Evolutionary conservation across 2,113 vertebrate genomes (phyloP).

Genomic region (Candoia aspera): DNA sequence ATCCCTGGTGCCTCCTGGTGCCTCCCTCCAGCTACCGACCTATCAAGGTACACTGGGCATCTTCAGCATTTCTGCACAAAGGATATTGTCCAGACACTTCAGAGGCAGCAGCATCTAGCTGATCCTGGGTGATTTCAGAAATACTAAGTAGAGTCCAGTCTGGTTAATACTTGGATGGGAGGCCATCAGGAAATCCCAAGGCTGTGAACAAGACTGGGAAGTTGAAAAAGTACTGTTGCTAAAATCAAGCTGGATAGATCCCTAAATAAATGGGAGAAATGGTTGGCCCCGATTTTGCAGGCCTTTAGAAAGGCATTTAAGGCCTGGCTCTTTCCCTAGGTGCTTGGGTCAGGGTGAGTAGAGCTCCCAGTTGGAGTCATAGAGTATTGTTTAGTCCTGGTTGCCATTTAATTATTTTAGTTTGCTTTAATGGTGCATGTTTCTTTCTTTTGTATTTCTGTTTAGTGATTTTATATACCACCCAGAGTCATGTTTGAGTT

Average conservation of each 20-base stretch:
- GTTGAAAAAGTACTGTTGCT: neutral
- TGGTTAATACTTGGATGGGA: neutral
- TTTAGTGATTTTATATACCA: neutral
- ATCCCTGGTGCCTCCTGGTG: conserved; percentile 28
- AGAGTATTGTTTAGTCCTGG: neutral
- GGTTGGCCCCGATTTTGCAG: neutral
- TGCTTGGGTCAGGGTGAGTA: neutral
- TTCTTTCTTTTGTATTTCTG: neutral
- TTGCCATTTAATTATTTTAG: neutral
- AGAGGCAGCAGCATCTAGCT: neutral
- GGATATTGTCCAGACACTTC: neutral
- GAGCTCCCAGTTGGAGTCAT: neutral
- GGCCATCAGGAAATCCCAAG: neutral
- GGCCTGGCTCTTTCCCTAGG: neutral
- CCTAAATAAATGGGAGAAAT: neutral
- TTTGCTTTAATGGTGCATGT: neutral
- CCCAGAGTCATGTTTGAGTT: neutral
- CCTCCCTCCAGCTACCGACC: conserved; percentile 36
- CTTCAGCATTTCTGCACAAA: neutral
- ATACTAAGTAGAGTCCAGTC: neutral
- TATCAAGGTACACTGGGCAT: conserved; percentile 1
- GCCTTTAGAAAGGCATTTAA: neutral
- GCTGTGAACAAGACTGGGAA: neutral
- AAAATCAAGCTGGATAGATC: neutral
- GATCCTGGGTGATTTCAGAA: neutral